A percentile compares a stretch with the other conserved stretches of the same genome.
phyloP scores from a whole-genome alignment of 2,113 vertebrate species.

The Terrapene triunguis region DNA sequence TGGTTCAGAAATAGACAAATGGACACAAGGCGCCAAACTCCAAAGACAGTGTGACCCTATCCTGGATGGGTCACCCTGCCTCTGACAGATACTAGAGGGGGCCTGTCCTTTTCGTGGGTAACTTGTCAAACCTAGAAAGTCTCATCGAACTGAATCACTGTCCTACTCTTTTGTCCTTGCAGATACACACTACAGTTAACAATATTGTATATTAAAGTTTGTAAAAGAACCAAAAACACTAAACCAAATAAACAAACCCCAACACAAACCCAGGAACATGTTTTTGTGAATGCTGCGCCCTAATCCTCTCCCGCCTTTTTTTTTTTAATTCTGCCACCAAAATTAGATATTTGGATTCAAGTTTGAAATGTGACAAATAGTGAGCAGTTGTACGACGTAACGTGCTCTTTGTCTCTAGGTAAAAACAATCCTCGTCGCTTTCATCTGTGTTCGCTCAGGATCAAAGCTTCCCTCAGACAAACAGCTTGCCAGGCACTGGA shows the following conservation, averaged over 20 bases:
- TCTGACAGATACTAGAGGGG: not conserved
- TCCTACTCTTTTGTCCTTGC: not conserved
- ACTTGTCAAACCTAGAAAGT: not conserved
- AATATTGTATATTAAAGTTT: not conserved
- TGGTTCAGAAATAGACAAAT: not conserved
- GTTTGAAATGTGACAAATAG: not conserved
- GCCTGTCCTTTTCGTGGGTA: not conserved
- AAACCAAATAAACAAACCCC: too few species aligned
- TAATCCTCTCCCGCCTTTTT: not conserved
- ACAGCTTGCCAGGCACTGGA: slow-evolving; percentile 14
- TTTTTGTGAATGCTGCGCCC: not conserved
- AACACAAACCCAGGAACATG: not conserved
- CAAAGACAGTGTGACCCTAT: not conserved
- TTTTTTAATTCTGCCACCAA: not conserved
- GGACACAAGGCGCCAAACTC: not conserved
- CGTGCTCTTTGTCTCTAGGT: not conserved
- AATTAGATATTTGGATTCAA: not conserved
- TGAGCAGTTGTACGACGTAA: not conserved
- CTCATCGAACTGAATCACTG: not conserved
- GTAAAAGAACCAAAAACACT: not conserved
- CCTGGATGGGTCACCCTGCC: not conserved
- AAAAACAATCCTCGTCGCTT: not conserved
- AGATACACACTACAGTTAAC: not conserved
- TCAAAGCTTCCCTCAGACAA: not conserved
- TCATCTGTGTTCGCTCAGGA: not conserved